These are phyloP conservation scores for Cryptocephalus moraei DNA, from an alignment of 2,888 invertebrate genomes.

Conservation along the genomic window DNA sequence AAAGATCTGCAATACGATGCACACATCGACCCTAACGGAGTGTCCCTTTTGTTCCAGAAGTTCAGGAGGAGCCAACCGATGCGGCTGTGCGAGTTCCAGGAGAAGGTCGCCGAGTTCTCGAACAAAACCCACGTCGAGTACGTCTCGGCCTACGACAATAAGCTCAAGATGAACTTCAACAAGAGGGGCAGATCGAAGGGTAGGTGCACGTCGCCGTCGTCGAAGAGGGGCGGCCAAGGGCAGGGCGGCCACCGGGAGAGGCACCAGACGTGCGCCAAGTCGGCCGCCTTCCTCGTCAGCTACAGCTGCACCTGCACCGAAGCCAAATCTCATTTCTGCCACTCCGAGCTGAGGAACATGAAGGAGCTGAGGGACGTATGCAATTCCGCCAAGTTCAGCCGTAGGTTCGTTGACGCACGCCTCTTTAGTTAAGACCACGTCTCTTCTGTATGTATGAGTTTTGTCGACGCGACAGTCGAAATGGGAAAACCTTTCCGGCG, in stretches of 20 bases:
- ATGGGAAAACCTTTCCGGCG: no score
- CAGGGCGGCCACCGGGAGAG: slow-evolving; percentile 4
- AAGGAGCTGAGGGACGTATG: slow-evolving; percentile 6
- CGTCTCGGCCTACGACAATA: slow-evolving; percentile 7
- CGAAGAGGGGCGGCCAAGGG: slow-evolving; percentile 1
- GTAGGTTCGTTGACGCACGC: no score
- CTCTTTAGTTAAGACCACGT: no score
- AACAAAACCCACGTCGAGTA: slow-evolving; percentile 7
- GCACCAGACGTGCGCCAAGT: slow-evolving; percentile 4
- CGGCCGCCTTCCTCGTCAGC: slow-evolving; percentile 5
- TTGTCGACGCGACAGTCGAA: no score
- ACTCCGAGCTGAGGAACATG: slow-evolving; percentile 7
- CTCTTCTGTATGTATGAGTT: no score
- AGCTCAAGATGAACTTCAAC: slow-evolving; percentile 12
- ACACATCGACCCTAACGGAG: no score
- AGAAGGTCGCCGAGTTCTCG: slow-evolving; percentile 6
- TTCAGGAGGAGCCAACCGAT: slow-evolving; percentile 3
- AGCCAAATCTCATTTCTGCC: slow-evolving; percentile 5
- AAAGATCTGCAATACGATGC: no score
- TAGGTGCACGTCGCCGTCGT: background rate
- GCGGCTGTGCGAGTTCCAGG: slow-evolving; percentile 10
- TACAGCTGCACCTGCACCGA: slow-evolving; percentile 9
- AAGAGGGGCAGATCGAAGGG: slow-evolving; percentile 4
- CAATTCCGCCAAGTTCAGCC: background rate
- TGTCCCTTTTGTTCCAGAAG: slow-evolving; percentile 10